These are phyloP conservation scores for Amphiprion clarkii DNA, from an alignment of 2,797 vertebrate species.

Conservation along the genomic window DNA sequence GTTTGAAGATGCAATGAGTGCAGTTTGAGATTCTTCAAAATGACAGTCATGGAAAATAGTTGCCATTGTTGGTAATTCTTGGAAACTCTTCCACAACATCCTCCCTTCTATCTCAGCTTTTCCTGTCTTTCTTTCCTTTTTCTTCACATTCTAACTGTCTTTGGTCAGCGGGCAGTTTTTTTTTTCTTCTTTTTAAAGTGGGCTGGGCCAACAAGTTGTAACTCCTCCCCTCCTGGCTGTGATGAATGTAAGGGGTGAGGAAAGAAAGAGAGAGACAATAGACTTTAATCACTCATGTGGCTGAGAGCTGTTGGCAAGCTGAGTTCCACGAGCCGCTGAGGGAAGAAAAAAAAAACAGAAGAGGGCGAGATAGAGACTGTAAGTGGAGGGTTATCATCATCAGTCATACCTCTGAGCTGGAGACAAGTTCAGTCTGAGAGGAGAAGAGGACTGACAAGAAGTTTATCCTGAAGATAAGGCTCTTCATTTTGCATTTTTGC, in stretches of 20 bases:
- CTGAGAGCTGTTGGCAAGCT: constrained; percentile 66
- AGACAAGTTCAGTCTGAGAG: constrained; percentile 24
- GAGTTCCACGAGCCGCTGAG: constrained; percentile 46
- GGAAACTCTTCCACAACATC: constrained; percentile 55
- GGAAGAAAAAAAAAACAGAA: constrained; percentile 19
- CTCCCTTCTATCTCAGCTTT: constrained; percentile 51
- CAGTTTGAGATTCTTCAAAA: not conserved
- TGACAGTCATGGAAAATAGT: constrained; percentile 38
- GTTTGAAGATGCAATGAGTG: not conserved
- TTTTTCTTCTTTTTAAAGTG: constrained; percentile 24
- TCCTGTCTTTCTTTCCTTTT: constrained; percentile 62
- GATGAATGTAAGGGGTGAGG: constrained; percentile 62
- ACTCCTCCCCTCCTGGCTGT: constrained; percentile 66
- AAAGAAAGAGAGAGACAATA: constrained; percentile 77
- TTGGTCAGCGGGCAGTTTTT: constrained; percentile 42
- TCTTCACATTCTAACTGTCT: constrained; percentile 50
- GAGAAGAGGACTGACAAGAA: constrained; percentile 25
- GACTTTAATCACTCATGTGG: constrained; percentile 84
- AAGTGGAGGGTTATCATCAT: constrained; percentile 39
- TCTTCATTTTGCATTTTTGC: not conserved
- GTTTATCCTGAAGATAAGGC: not conserved
- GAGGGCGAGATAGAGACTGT: constrained; percentile 31
- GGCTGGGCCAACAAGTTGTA: constrained; percentile 48
- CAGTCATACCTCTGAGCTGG: constrained; percentile 41
- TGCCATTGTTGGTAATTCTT: constrained; percentile 50